These are phyloP conservation scores for Xenops minutus DNA, from an alignment of 2,797 vertebrate genomes.

Conservation along the genomic window DNA sequence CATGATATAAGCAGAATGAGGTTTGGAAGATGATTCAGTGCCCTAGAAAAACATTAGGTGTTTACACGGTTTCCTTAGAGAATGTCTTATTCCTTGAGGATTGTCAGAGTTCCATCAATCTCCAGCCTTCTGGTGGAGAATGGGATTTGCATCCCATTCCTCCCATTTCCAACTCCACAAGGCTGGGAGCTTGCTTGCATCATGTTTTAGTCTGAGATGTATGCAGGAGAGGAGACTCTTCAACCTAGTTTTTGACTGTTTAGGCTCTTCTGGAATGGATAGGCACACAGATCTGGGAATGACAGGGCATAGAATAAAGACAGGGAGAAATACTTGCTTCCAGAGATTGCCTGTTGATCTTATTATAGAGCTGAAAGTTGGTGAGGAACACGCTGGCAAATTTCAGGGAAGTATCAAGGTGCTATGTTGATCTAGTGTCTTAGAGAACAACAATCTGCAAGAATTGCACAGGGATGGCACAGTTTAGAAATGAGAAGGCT, in stretches of 20 bases:
- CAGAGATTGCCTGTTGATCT: background rate
- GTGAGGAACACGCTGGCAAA: background rate
- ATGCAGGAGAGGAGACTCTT: background rate
- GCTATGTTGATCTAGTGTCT: background rate
- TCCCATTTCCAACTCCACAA: background rate
- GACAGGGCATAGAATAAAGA: background rate
- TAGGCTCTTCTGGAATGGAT: background rate
- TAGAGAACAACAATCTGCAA: background rate
- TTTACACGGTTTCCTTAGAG: background rate
- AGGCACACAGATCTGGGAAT: background rate
- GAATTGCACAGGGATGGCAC: background rate
- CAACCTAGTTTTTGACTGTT: background rate
- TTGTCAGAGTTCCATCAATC: background rate
- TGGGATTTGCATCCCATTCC: background rate
- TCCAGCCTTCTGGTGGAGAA: background rate
- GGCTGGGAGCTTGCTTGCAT: background rate
- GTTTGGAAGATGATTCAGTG: background rate
- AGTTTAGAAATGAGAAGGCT: background rate
- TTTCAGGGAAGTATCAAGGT: background rate
- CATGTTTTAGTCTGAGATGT: background rate
- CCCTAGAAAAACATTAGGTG: background rate
- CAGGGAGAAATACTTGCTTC: background rate
- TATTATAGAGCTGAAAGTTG: background rate
- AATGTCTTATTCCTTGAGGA: background rate
- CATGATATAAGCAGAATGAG: background rate